Base-by-base conservation (phyloP, 2,113 vertebrate genomes). In the Asarcornis scutulata region DNA sequence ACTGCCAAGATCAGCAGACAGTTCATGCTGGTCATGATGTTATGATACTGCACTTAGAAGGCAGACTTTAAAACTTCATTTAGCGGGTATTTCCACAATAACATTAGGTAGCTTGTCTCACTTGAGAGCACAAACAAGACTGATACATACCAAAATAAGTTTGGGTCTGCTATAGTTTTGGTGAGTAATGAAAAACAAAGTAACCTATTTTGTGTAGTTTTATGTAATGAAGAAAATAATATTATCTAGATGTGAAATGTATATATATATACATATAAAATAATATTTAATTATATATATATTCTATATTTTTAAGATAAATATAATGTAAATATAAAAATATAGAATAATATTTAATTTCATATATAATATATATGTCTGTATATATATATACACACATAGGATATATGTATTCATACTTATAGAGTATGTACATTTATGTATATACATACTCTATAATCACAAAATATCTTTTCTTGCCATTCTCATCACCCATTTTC, bases 21-120 rank as follows among this genome's bases (percentile, higher is more conserved):
- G 36, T 18, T 2, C 3, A n/a, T 25, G 8, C 8, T 29, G 21
- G 34, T 44, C 40, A 42, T 1, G 1, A 2, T 25, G 29, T 16
- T 16, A 27, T 14, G 62, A 58, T 42, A 17, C 8, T 11, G 6
- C 12, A 68, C 26, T 74, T 32, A 32, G 12, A 79, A 48, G 31
- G 21, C 17, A 67, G 44, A 14, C 12, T 80, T 75, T 48, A 68
- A 80, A 80, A 7, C 5, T 56, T 44, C 2, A 38, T 75, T 63
- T 89, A 64, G 63, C 38, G 20, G 20, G 11, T 75, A 18, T 13
- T 6, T 60, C 55, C 13, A 46, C 50, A 42, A 44, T 18, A 50
- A 29, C 32, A 63, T 32, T 27, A 68, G 11, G 5, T 38, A 56
- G 68, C 17, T 40, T 42, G 17, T 25, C 40, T n/a, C 80, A 7